Percentiles rank a stretch among this genome's conserved stretches.
Evolutionary conservation across 2,888 invertebrate genomes (phyloP).

Genomic region (Encarsia formosa): DNA sequence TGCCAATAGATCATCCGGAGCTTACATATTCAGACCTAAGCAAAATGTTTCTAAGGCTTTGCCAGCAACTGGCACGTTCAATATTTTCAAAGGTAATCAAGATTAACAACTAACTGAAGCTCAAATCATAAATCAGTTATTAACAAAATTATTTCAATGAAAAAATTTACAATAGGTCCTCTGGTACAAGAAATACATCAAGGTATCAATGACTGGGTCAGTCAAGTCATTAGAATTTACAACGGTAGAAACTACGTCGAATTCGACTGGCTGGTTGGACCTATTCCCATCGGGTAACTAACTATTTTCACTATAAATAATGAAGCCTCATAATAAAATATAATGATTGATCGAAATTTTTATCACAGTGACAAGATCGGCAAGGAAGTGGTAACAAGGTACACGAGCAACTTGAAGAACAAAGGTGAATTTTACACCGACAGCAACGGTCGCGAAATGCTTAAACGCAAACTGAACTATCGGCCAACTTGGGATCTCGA

Average conservation of each 20-base stretch:
- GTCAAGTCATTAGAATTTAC: slow-evolving; percentile 70
- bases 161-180: slow-evolving; percentile 52
- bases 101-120: neutral
- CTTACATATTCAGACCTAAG: slow-evolving; percentile 83
- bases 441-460: slow-evolving; percentile 84
- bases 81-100: slow-evolving; percentile 44
- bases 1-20: slow-evolving; percentile 77
- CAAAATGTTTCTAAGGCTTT: slow-evolving; percentile 36
- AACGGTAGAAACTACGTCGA: slow-evolving; percentile 59
- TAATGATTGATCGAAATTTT: neutral
- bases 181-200: slow-evolving; percentile 72
- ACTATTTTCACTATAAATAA: neutral
- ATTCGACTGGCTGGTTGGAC: slow-evolving; percentile 75
- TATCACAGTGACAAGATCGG: slow-evolving; percentile 59
- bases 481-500: slow-evolving; percentile 72
- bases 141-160: neutral
- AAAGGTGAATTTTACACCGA: slow-evolving; percentile 81
- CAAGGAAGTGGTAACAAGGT: slow-evolving; percentile 79
- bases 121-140: neutral
- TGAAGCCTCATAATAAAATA: neutral
- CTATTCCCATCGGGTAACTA: slow-evolving; percentile 62
- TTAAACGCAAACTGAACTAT: slow-evolving; percentile 65
- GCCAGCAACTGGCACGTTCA: slow-evolving; percentile 38
- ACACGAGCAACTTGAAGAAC: slow-evolving; percentile 61
- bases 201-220: slow-evolving; percentile 66